A percentile compares a stretch with the other conserved stretches of the same genome.
phyloP scores from a whole-genome alignment of 2,797 vertebrate species.

The Catostomus latipinnis region DNA sequence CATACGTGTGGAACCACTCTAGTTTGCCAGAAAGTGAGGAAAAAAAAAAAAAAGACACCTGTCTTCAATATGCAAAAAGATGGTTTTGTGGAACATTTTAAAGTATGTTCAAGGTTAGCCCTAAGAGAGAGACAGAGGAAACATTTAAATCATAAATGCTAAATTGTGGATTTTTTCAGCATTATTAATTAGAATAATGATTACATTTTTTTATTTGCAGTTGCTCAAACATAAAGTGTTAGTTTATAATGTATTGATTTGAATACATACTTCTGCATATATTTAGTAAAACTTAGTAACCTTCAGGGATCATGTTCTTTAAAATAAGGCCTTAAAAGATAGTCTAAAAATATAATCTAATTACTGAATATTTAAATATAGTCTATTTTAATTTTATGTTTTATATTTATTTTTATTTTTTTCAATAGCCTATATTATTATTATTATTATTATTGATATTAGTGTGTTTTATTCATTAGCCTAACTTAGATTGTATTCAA shows the following conservation, averaged over 20 bases:
- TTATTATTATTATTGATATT: no score
- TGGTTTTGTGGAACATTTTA: slow-evolving; percentile 17
- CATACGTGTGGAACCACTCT: slow-evolving; percentile 18
- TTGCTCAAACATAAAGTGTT: background rate
- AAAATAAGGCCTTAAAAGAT: background rate
- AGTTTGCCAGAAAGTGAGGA: slow-evolving; percentile 1
- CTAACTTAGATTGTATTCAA: no score
- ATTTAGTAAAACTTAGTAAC: no score
- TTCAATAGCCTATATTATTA: no score
- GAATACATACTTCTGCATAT: no score
- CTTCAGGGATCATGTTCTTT: background rate
- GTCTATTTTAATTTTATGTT: no score
- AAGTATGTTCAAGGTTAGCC: slow-evolving; percentile 9
- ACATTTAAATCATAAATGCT: background rate
- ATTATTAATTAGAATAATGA: background rate
- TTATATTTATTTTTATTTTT: no score
- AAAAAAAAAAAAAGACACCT: slow-evolving; percentile 30
- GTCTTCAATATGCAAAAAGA: slow-evolving; percentile 9
- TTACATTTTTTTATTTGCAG: background rate
- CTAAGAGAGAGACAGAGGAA: background rate
- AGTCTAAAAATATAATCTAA: no score
- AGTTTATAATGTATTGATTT: background rate
- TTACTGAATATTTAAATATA: no score
- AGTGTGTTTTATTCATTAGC: no score
- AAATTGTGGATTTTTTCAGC: background rate